phyloP scores from a whole-genome alignment of 2,888 invertebrate genomes.

The Polymixis lichenea region DNA sequence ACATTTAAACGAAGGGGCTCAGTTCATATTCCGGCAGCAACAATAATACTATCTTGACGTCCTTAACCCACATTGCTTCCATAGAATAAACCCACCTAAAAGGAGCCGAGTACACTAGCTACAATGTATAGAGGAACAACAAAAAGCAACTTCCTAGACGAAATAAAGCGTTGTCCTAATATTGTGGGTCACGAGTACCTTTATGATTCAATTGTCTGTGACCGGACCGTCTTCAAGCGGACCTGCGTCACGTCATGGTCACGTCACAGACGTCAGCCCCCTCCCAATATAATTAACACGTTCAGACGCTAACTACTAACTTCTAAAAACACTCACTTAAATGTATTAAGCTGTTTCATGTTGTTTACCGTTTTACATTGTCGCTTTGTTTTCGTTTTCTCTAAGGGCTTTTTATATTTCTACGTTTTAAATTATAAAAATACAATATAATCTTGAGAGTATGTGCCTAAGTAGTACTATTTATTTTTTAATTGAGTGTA shows the following conservation, averaged over 20 bases:
- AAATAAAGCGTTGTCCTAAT: constrained; percentile 62
- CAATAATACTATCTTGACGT: constrained; percentile 47
- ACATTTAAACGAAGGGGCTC: constrained; percentile 15
- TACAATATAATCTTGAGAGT: background rate
- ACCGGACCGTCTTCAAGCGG: constrained; percentile 79
- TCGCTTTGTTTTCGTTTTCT: constrained; percentile 10
- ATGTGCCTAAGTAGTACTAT: no score
- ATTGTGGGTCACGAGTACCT: constrained; percentile 76
- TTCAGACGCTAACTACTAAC: constrained; percentile 60
- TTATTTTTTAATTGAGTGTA: background rate
- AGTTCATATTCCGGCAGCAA: constrained; percentile 22
- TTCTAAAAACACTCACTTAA: constrained; percentile 54
- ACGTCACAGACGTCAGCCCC: constrained; percentile 68
- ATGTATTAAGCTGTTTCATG: constrained; percentile 44
- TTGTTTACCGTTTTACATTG: constrained; percentile 37
- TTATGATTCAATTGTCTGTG: constrained; percentile 86
- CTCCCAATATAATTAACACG: constrained; percentile 80
- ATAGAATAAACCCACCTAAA: constrained; percentile 27
- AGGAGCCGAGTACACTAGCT: constrained; percentile 13
- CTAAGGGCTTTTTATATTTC: background rate
- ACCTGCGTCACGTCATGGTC: constrained; percentile 78
- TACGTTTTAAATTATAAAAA: background rate
- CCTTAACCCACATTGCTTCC: constrained; percentile 32
- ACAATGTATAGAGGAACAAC: constrained; percentile 37
- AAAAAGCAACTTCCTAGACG: constrained; percentile 28